These are phyloP conservation scores for Noctua janthina DNA, from an alignment of 2,888 invertebrate species.

Conservation along the genomic window DNA sequence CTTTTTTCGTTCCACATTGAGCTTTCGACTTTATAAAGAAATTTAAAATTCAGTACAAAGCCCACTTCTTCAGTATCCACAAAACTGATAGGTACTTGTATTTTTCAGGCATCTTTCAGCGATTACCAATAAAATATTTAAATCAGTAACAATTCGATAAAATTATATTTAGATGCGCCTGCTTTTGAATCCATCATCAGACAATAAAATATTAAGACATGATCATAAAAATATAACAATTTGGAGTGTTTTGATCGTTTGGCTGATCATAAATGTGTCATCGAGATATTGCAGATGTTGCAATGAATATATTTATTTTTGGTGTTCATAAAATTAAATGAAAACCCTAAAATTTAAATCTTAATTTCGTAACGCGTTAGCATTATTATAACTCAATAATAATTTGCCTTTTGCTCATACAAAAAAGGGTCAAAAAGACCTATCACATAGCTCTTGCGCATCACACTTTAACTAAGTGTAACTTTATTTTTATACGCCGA, in stretches of 20 bases:
- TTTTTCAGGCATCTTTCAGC: background rate
- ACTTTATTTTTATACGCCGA: too few relatives aligned
- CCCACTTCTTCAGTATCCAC: too few relatives aligned
- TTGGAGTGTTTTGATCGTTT: constrained; percentile 37
- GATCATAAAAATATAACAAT: constrained; percentile 34
- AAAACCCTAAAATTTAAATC: background rate
- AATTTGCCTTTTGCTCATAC: background rate
- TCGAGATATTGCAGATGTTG: constrained; percentile 19
- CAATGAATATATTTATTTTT: background rate
- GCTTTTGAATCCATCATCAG: constrained; percentile 13
- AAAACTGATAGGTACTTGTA: background rate
- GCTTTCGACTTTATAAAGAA: background rate
- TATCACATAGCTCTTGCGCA: background rate
- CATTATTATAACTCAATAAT: background rate
- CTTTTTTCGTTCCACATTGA: background rate
- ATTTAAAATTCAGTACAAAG: too few relatives aligned
- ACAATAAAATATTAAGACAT: constrained; percentile 38
- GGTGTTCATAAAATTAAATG: too few relatives aligned
- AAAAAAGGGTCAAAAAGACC: background rate
- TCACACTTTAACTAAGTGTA: too few relatives aligned
- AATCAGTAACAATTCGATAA: constrained; percentile 1
- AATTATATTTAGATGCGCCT: constrained; percentile 23
- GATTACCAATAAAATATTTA: background rate
- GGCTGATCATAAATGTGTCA: constrained; percentile 43
- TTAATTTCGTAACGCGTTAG: background rate